Evolutionary conservation across 2,888 invertebrate genomes (phyloP), one percentile per base, ranked within the genome.

Genomic region (Pardosa pseudoannulata): DNA sequence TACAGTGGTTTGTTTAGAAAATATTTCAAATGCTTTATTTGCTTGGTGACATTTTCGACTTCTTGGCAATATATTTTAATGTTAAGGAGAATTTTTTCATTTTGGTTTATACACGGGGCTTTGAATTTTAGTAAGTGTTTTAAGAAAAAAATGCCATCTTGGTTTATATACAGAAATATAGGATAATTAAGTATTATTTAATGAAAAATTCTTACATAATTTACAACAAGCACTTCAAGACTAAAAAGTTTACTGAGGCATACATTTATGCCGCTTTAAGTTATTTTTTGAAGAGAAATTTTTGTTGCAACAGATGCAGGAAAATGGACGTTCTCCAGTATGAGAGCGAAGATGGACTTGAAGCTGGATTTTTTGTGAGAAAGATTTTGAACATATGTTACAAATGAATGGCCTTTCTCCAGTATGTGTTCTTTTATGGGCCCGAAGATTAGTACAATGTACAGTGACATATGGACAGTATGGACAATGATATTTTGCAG

Each of bases 351-450:
- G n/a, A 32, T 68, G 68, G 13, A 13, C 28, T 19, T 68, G n/a
- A n/a, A 68, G 39, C 5, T 9, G 5, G 3, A 19, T 39, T 36
- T 68, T 68, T 11, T 39, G 68, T 9, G 39, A 11, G 23, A 68
- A 68, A 23, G 23, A 11, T 39, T 68, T 68, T 3, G 23, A 19
- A 39, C 68, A 68, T 13, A 27, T 19, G 11, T 19, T 27, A 68
- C 68, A 68, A 2, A 19, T 9, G 19, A 68, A 68, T 19, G 68
- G 68, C 23, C 19, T 36, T 68, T 68, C 68, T 9, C 68, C 68
- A 39, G 36, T 39, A 23, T 68, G 68, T 23, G 13, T 68, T 1
- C 68, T 36, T 19, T 7, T 19, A 39, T 68, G 68, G 19, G 9
- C 31, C 23, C 39, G n/a, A n/a, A 68, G 27, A 27, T 39, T 68